Evolutionary conservation across 2,113 vertebrate species (phyloP).

Genomic region (Danio rerio): GRCz12tu NC_133179.1:2924501-2925000

Average conservation of each 20-base stretch:
- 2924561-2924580: neutral
- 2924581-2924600: neutral
- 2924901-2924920: neutral
- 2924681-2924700: too few species aligned
- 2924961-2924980: neutral
- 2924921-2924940: too few species aligned
- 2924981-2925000: conserved; percentile 3
- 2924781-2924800: neutral
- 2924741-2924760: neutral
- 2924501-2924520: neutral
- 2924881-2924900: neutral
- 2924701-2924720: too few species aligned
- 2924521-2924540: neutral
- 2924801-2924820: neutral
- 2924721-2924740: too few species aligned
- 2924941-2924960: neutral
- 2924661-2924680: too few species aligned
- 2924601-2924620: neutral
- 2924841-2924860: neutral
- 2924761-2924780: neutral
- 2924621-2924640: neutral
- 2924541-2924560: neutral
- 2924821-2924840: neutral
- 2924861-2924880: neutral
- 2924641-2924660: too few species aligned